Conservation (phyloP, 2,888 invertebrate species). For the Dryadula phaetusa region DNA sequence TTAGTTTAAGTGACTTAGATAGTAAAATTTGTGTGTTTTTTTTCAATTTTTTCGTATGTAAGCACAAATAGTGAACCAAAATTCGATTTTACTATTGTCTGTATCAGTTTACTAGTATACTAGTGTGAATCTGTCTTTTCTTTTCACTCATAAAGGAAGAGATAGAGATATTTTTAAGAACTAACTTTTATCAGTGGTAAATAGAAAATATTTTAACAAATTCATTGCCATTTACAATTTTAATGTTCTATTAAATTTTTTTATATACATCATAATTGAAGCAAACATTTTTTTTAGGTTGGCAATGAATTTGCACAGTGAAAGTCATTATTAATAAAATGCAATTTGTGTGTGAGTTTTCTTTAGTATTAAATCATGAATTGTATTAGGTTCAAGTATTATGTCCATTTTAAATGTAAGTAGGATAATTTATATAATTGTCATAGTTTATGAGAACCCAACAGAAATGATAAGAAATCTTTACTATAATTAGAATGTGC, state of each 20-base stretch:
- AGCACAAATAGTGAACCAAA: background rate
- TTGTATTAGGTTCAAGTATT: background rate
- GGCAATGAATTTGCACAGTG: background rate
- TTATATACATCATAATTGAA: no score
- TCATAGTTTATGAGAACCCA: background rate
- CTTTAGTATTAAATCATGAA: background rate
- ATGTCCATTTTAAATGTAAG: slow-evolving; percentile 3
- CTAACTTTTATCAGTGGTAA: background rate
- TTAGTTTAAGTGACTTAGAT: background rate
- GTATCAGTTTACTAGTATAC: background rate
- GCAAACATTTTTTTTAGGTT: no score
- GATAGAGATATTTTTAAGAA: background rate
- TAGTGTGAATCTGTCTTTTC: background rate
- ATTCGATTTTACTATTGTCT: background rate
- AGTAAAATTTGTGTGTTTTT: slow-evolving; percentile 4
- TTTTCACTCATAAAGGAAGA: background rate
- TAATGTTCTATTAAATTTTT: background rate
- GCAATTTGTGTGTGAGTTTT: slow-evolving; percentile 9
- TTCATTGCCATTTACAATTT: background rate
- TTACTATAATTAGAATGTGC: background rate
- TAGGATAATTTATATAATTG: slow-evolving; percentile 13
- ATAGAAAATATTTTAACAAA: background rate
- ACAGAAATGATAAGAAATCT: background rate
- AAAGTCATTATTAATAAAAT: background rate
- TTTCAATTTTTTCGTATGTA: background rate